phyloP scores from a whole-genome alignment of 2,888 invertebrate species.

The Sarcophaga variegata region DNA sequence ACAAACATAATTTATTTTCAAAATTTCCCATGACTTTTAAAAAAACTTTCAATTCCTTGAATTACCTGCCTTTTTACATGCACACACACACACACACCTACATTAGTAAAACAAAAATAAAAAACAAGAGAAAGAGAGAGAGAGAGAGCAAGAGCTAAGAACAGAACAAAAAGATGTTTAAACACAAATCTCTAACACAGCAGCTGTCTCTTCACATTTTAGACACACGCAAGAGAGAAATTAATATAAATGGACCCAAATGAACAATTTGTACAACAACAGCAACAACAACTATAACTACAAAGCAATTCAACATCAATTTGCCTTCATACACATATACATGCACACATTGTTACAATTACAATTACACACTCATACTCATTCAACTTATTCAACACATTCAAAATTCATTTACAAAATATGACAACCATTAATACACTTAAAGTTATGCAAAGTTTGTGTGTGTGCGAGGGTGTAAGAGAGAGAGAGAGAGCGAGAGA shows the following conservation, averaged over 20 bases:
- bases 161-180: constrained; percentile 21
- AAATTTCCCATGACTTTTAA: neutral
- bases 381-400: neutral
- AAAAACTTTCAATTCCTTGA: neutral
- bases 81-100: neutral
- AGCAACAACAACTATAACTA: neutral
- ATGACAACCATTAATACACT: neutral
- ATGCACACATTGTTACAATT: constrained; percentile 10
- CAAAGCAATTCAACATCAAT: constrained; percentile 10
- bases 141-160: neutral
- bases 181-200: constrained; percentile 43
- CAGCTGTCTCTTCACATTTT: constrained; percentile 50
- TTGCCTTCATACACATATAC: neutral
- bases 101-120: too few species aligned
- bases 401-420: neutral
- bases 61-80: constrained; percentile 11
- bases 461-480: too few species aligned
- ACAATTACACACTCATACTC: neutral
- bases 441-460: too few species aligned
- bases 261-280: constrained; percentile 56
- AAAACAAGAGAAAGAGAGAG: neutral
- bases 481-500: too few species aligned
- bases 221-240: constrained; percentile 63
- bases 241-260: constrained; percentile 68
- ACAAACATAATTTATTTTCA: too few species aligned